Evolutionary conservation across 2,888 invertebrate species (phyloP).

Genomic region (Drosophila formosana): DNA sequence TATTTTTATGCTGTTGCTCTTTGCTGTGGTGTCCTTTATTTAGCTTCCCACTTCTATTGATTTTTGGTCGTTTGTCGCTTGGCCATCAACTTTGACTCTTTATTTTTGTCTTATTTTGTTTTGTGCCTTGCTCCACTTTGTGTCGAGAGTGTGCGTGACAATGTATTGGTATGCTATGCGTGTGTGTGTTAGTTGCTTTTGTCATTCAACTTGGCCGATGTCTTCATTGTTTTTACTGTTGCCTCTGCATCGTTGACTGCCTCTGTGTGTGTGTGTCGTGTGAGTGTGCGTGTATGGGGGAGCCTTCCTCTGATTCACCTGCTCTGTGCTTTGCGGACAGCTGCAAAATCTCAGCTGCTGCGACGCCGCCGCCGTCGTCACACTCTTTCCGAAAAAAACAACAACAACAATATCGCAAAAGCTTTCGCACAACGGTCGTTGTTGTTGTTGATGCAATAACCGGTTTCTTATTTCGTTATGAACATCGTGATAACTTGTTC

Average conservation of each 20-base stretch:
- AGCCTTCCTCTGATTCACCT: slow-evolving; percentile 64
- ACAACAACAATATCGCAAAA: slow-evolving; percentile 45
- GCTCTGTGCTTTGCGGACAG: slow-evolving; percentile 58
- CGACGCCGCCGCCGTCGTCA: slow-evolving; percentile 18
- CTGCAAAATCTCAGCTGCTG: slow-evolving; percentile 75
- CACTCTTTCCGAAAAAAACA: slow-evolving; percentile 18
- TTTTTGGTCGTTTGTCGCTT: slow-evolving; percentile 41
- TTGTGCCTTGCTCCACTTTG: slow-evolving; percentile 57
- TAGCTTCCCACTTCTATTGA: slow-evolving; percentile 54
- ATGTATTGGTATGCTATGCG: slow-evolving; percentile 5
- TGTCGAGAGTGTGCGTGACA: slow-evolving; percentile 23
- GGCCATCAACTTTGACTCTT: slow-evolving; percentile 54
- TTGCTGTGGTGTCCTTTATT: slow-evolving; percentile 39
- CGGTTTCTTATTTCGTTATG: slow-evolving; percentile 64
- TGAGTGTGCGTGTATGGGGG: slow-evolving; percentile 7
- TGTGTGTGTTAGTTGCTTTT: slow-evolving; percentile 40
- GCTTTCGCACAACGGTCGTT: slow-evolving; percentile 41
- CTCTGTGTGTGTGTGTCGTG: slow-evolving; percentile 6
- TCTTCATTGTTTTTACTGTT: slow-evolving; percentile 47
- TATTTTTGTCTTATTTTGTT: slow-evolving; percentile 57
- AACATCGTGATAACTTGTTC: slow-evolving; percentile 57
- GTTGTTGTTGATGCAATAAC: slow-evolving; percentile 52
- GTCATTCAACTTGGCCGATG: slow-evolving; percentile 65
- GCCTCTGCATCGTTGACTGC: slow-evolving; percentile 10
- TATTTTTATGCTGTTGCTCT: slow-evolving; percentile 50